phyloP scores from a whole-genome alignment of 2,888 invertebrate genomes.

The Hylaea fasciaria region DNA sequence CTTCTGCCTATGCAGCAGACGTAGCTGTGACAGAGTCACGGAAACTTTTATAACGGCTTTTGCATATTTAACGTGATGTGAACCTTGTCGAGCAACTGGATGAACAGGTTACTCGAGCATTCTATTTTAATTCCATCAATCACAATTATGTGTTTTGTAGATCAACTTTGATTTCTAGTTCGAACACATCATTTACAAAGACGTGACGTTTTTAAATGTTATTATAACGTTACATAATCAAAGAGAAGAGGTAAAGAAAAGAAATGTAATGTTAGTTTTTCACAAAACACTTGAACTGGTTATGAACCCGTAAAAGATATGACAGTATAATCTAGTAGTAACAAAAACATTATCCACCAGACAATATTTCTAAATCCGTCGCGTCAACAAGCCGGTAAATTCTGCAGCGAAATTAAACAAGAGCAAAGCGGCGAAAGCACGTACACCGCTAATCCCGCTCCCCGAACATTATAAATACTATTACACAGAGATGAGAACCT shows the following conservation, averaged over 20 bases:
- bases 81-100: not conserved
- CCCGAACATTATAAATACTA: conserved; percentile 75
- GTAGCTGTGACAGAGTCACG: conserved; percentile 17
- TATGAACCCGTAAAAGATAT: no score
- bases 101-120: not conserved
- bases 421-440: conserved; percentile 47
- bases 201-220: no score
- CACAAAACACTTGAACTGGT: no score
- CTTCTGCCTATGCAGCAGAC: conserved; percentile 21
- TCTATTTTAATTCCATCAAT: no score
- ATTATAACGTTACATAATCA: no score
- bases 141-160: no score
- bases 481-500: conserved; percentile 41
- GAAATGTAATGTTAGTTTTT: no score
- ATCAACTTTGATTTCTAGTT: no score
- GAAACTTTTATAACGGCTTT: conserved; percentile 29
- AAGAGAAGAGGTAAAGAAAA: no score
- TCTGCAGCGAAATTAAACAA: conserved; percentile 35
- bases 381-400: conserved; percentile 23
- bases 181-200: no score
- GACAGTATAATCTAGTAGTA: no score
- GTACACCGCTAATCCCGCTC: conserved; percentile 63
- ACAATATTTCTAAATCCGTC: conserved; percentile 21
- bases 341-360: no score
- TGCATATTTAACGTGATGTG: conserved; percentile 18